Evolutionary conservation across 2,113 vertebrate genomes (phyloP).

Genomic region (Stegostoma tigrinum): DNA sequence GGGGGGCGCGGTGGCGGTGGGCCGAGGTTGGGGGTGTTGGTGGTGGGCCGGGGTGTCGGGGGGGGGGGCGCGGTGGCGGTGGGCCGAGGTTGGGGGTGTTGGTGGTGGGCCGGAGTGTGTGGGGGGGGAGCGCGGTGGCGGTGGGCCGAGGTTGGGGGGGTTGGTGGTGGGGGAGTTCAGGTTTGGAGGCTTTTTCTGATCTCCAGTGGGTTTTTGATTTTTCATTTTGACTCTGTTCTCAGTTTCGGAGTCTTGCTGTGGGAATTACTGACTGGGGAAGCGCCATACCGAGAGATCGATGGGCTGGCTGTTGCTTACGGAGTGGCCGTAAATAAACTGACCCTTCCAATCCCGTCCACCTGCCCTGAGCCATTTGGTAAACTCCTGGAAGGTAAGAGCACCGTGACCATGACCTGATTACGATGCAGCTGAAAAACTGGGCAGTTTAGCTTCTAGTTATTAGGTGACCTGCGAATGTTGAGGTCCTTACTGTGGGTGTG

Average conservation of each 20-base stretch:
- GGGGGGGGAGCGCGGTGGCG: too few relatives aligned
- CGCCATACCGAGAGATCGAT: slow-evolving; percentile 83
- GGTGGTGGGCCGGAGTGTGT: too few relatives aligned
- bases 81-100: too few relatives aligned
- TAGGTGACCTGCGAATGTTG: too few relatives aligned
- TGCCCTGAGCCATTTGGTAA: slow-evolving; percentile 81
- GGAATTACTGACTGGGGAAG: slow-evolving; percentile 85
- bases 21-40: too few relatives aligned
- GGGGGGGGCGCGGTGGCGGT: too few relatives aligned
- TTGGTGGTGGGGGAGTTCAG: too few relatives aligned
- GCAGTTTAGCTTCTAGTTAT: neutral
- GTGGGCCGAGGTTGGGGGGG: too few relatives aligned
- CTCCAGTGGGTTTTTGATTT: neutral
- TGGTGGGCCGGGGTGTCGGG: too few relatives aligned
- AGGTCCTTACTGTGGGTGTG: neutral
- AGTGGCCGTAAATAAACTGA: slow-evolving; percentile 58
- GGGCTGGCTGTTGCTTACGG: slow-evolving; percentile 72
- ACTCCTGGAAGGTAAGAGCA: slow-evolving; percentile 69
- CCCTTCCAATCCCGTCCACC: slow-evolving; percentile 78
- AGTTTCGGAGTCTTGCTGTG: slow-evolving; percentile 86
- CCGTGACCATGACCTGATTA: neutral
- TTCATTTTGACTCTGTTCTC: neutral
- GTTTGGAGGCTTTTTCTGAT: neutral
- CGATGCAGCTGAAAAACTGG: neutral
- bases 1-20: too few relatives aligned